These are phyloP conservation scores for Salpingus planirostris DNA, from an alignment of 2,888 invertebrate species.

Conservation along the genomic window DNA sequence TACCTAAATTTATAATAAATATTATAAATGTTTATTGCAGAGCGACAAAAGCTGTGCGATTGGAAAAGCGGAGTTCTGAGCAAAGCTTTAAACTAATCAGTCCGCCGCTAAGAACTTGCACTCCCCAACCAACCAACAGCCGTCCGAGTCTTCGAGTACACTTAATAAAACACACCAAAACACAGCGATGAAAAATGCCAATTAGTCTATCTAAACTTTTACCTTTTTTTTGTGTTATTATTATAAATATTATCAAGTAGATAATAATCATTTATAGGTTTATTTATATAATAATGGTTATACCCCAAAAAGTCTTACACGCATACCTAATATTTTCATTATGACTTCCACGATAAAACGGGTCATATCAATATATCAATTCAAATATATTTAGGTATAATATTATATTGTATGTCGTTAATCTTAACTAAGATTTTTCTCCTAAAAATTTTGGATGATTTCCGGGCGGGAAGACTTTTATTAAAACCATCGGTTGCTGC, in stretches of 20 bases:
- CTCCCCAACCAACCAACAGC: slow-evolving; percentile 9
- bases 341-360: too few relatives aligned
- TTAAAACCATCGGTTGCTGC: slow-evolving; percentile 36
- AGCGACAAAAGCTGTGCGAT: slow-evolving; percentile 14
- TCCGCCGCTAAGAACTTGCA: slow-evolving; percentile 10
- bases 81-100: slow-evolving; percentile 10
- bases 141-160: slow-evolving; percentile 10
- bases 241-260: too few relatives aligned
- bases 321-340: too few relatives aligned
- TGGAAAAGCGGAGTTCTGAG: slow-evolving; percentile 15
- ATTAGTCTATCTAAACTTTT: slow-evolving; percentile 31
- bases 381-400: too few relatives aligned
- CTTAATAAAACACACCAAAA: slow-evolving; percentile 33
- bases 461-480: slow-evolving; percentile 43
- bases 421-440: slow-evolving; percentile 7
- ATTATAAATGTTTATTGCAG: slow-evolving; percentile 18
- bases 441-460: slow-evolving; percentile 29
- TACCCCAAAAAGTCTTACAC: slow-evolving; percentile 8
- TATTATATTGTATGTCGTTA: too few relatives aligned
- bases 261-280: too few relatives aligned
- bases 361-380: too few relatives aligned
- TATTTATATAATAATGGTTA: slow-evolving; percentile 5
- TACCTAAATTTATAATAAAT: slow-evolving; percentile 10
- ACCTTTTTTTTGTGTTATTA: too few relatives aligned
- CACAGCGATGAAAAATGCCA: slow-evolving; percentile 34